Percentiles rank a stretch among this genome's conserved stretches.
Conservation (phyloP, 1,140 invertebrate species). For the Sycophila sp. region DNA sequence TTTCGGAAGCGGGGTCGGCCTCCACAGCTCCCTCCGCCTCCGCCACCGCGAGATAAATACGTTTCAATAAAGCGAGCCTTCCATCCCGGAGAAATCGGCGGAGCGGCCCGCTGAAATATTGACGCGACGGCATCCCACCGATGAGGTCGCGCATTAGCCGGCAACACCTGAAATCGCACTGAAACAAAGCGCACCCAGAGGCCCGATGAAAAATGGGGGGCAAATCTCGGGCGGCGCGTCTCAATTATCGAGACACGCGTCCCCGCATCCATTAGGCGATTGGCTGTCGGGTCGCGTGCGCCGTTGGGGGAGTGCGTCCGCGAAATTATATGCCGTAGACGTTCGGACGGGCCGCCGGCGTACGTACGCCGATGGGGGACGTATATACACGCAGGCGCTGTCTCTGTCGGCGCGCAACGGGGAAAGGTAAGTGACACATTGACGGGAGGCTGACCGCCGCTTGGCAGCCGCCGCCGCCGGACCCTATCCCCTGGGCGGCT, state of each 20-base stretch:
- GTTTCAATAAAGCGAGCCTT: neutral
- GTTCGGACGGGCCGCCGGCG: neutral
- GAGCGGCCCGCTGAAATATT: constrained; percentile 26
- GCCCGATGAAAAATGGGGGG: neutral
- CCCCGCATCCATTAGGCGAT: constrained; percentile 44
- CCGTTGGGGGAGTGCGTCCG: constrained; percentile 27
- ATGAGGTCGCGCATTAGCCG: neutral
- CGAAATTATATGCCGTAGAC: constrained; percentile 31
- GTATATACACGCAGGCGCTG: constrained; percentile 36
- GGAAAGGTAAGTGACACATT: constrained; percentile 67
- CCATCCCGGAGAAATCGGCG: neutral
- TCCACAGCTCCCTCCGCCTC: neutral
- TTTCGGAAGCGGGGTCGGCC: too few species aligned
- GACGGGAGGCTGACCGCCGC: constrained; percentile 64
- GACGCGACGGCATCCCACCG: neutral
- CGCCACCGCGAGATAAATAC: neutral
- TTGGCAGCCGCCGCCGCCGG: constrained; percentile 52
- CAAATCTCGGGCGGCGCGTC: constrained; percentile 16
- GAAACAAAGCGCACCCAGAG: constrained; percentile 14
- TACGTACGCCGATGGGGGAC: neutral
- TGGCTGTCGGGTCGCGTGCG: constrained; percentile 50
- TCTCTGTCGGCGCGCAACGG: constrained; percentile 53
- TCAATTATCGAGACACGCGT: constrained; percentile 30
- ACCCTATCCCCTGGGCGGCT: constrained; percentile 58
- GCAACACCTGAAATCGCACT: neutral